A percentile compares a stretch with the other conserved stretches of the same genome.
phyloP scores from a whole-genome alignment of 2,113 vertebrate species.

The Bettongia penicillata region DNA sequence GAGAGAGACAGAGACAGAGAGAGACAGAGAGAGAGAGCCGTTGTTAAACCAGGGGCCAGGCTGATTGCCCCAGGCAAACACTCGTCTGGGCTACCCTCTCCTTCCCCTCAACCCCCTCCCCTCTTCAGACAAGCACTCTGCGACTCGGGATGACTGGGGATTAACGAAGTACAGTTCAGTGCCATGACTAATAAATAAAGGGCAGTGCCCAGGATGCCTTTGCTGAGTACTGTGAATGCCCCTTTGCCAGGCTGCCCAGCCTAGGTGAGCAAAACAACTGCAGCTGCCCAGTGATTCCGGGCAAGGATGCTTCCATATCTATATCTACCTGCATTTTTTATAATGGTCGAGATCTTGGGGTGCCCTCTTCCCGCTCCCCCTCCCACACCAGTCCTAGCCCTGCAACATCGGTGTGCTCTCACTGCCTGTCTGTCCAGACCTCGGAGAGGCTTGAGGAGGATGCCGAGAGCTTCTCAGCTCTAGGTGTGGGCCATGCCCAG shows the following conservation, averaged over 20 bases:
- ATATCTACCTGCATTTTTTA: conserved; percentile 59
- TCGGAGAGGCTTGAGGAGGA: conserved; percentile 36
- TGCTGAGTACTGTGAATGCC: conserved; percentile 76
- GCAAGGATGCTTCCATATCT: conserved; percentile 62
- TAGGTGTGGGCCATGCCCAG: no score
- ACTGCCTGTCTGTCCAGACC: conserved; percentile 46
- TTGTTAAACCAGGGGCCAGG: conserved; percentile 59
- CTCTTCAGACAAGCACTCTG: conserved; percentile 58
- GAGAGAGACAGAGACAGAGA: conserved; percentile 71
- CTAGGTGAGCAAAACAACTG: conserved; percentile 83
- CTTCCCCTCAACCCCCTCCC: conserved; percentile 70
- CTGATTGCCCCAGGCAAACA: not conserved
- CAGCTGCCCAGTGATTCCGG: conserved; percentile 77
- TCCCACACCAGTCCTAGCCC: not conserved
- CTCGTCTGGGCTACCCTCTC: conserved; percentile 64
- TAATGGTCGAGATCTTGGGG: conserved; percentile 56
- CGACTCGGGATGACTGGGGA: conserved; percentile 75
- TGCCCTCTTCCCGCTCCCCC: conserved; percentile 17
- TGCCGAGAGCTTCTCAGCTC: conserved; percentile 31
- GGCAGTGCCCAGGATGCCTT: conserved; percentile 78
- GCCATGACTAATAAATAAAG: conserved; percentile 85
- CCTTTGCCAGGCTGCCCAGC: conserved; percentile 79
- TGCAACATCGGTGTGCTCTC: conserved; percentile 54
- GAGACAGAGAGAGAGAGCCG: conserved; percentile 13
- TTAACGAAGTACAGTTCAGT: conserved; percentile 86